Evolutionary conservation across 2,797 vertebrate species (phyloP).

Genomic region (Moxostoma hubbsi): DNA sequence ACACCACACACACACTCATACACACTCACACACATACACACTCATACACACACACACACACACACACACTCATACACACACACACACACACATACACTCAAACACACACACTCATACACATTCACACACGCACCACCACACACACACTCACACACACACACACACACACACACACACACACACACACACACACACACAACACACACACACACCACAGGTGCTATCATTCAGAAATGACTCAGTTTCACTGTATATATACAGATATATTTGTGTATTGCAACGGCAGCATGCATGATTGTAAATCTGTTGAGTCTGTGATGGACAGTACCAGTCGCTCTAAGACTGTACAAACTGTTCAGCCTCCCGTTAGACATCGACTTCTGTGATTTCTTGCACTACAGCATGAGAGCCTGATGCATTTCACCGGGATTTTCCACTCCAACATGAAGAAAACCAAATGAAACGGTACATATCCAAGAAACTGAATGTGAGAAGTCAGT

Average conservation of each 20-base stretch:
- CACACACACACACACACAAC: conserved; percentile 19
- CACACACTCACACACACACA: too few relatives aligned
- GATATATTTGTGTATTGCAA: neutral
- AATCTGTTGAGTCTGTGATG: conserved; percentile 7
- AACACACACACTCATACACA: too few relatives aligned
- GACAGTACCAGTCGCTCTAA: conserved; percentile 11
- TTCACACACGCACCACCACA: too few relatives aligned
- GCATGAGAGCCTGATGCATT: neutral
- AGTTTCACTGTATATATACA: neutral
- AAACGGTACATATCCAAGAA: neutral
- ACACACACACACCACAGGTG: conserved; percentile 1
- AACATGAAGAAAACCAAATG: neutral
- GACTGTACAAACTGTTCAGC: neutral
- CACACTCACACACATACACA: too few relatives aligned
- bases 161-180: neutral
- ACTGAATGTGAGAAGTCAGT: neutral
- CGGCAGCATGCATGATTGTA: neutral
- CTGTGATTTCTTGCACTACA: neutral
- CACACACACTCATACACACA: too few relatives aligned
- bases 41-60: too few relatives aligned
- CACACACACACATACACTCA: too few relatives aligned
- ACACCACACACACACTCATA: too few relatives aligned
- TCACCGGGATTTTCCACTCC: neutral
- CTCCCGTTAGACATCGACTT: neutral
- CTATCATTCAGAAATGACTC: conserved; percentile 22